phyloP scores from a whole-genome alignment of 2,797 vertebrate species.

The Urocyon cinereoargenteus region DNA sequence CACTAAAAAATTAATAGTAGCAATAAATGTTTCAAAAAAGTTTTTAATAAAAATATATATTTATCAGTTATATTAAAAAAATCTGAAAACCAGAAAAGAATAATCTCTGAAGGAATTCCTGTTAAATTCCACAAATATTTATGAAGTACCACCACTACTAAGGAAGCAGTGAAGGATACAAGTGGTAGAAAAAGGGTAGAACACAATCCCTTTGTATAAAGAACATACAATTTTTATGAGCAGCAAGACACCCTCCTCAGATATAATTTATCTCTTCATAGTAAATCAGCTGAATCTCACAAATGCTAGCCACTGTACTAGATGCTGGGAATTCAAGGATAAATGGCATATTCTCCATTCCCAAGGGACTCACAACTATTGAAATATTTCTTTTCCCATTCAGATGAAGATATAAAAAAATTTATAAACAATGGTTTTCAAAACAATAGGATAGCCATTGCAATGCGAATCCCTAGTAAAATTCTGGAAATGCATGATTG shows the following conservation, averaged over 20 bases:
- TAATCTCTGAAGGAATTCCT: background rate
- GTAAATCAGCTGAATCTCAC: background rate
- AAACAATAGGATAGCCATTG: background rate
- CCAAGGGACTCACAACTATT: background rate
- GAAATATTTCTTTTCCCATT: background rate
- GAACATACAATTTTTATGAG: background rate
- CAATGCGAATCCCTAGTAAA: background rate
- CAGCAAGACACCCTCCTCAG: background rate
- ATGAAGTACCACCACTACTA: background rate
- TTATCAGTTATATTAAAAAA: conserved; percentile 15
- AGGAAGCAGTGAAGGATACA: background rate
- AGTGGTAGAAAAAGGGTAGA: background rate
- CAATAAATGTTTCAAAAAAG: background rate
- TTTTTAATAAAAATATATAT: background rate
- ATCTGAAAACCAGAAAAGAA: background rate
- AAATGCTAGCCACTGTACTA: background rate
- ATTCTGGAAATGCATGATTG: background rate
- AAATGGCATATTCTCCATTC: background rate
- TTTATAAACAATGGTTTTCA: background rate
- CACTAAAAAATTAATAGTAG: background rate
- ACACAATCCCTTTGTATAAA: background rate
- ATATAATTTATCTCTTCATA: background rate
- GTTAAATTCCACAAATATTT: background rate
- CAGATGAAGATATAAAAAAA: background rate
- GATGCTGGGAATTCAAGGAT: background rate